Base-by-base conservation (phyloP, 2,113 vertebrate genomes). In the Monopterus albus region DNA sequence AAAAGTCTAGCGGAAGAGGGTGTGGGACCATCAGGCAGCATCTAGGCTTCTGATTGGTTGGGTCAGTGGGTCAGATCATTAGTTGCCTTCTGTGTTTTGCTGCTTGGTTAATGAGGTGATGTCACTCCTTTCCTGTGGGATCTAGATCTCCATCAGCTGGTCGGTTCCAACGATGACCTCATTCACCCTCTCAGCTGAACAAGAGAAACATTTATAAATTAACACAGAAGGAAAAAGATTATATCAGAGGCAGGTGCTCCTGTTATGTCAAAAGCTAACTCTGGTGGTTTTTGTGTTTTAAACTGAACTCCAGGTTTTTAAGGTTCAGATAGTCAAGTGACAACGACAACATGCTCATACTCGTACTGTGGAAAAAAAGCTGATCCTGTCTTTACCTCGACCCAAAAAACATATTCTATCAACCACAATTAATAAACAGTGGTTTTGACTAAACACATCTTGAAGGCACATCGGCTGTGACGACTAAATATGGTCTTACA, bases 61-160 rank as follows among this genome's bases (percentile, higher is more conserved):
- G 78, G 71, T 26, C 61, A 21, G 63, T 76, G 63, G 21, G 66
- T 39, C 20, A n/a, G 21, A 55, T 17, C 63, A 38, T 33, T 58
- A 26, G 71, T 39, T 57, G 49, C 39, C 51, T 43, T 29, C n/a
- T 18, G 28, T 49, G 58, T 74, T 65, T 39, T 23, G 45, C 75
- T 60, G 58, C 69, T 55, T 46, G 64, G 82, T 72, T 57, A 55
- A 35, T 55, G 46, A 77, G 80, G 50, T 17, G 66, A 60, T 10
- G 40, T 9, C 23, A 39, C n/a, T 62, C 29, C 28, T 28, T 63
- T 43, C 20, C 14, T 8, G 21, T 6, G 18, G 40, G 55, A 61
- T 56, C 79, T 95, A 99, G 93, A 99, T 98, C 94, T 99, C 97
- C 98, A 99, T 98, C 89, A 99, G 94, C 83, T 98, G 97, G 87